Evolutionary conservation across 1,140 invertebrate species (phyloP).

Genomic region (Zaprionus ornatus): DNA sequence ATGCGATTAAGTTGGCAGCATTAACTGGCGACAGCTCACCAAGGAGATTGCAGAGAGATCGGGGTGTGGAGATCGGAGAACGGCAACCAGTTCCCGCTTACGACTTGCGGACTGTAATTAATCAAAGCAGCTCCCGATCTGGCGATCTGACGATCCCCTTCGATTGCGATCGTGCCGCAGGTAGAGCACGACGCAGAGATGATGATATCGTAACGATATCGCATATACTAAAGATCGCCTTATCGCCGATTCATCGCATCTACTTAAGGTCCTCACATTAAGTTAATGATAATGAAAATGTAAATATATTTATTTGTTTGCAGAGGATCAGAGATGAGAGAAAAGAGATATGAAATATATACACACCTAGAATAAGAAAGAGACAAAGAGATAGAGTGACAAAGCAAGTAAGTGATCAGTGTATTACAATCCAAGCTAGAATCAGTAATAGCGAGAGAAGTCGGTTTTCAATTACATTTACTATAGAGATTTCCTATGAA

Average conservation of each 20-base stretch:
- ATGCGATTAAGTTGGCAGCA: constrained; percentile 80
- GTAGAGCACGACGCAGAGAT: not conserved
- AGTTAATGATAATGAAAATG: constrained; percentile 35
- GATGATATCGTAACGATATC: constrained; percentile 22
- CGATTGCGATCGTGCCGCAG: not conserved
- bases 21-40: constrained; percentile 65
- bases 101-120: constrained; percentile 35
- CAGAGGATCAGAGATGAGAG: not conserved
- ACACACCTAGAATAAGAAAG: not conserved
- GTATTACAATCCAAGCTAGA: too few species aligned
- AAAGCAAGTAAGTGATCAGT: too few species aligned
- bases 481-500: too few species aligned
- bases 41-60: not conserved
- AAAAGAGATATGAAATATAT: not conserved
- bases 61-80: not conserved
- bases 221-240: constrained; percentile 21
- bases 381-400: too few species aligned
- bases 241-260: constrained; percentile 26
- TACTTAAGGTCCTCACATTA: constrained; percentile 26
- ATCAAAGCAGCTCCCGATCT: constrained; percentile 33
- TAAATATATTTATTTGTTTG: constrained; percentile 19
- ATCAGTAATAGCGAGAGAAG: too few species aligned
- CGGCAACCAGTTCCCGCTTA: constrained; percentile 28
- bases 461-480: too few species aligned
- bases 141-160: not conserved